phyloP scores from a whole-genome alignment of 30 jellyfish, hydroid and myxozoan species.

The Hydractinia echinata region DNA sequence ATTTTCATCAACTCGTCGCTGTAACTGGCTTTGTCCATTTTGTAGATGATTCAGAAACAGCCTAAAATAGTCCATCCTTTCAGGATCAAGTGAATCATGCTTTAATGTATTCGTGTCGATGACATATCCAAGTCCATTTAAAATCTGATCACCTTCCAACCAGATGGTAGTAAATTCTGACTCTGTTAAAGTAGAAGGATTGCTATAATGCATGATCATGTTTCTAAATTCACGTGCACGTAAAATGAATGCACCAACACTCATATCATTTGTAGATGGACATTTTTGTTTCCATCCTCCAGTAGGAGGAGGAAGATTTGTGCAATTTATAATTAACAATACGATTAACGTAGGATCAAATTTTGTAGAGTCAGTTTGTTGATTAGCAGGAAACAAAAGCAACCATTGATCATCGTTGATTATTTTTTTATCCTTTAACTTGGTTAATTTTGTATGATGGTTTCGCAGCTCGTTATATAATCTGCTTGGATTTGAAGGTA shows the following conservation, averaged over 20 bases:
- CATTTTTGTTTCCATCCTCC: conserved; percentile 1
- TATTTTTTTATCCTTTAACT: neutral
- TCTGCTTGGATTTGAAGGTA: too few relatives aligned
- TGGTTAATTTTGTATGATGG: neutral
- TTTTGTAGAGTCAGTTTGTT: conserved; percentile 1
- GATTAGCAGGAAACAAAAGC: neutral
- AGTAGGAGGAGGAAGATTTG: conserved; percentile 5
- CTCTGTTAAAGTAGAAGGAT: neutral
- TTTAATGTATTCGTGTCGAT: neutral
- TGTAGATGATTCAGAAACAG: neutral
- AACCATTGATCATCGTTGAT: neutral
- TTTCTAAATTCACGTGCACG: conserved; percentile 15
- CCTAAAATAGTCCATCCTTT: neutral
- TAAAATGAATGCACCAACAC: conserved; percentile 5
- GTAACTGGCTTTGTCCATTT: neutral
- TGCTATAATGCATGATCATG: neutral
- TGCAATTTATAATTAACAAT: neutral
- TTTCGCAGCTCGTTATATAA: neutral
- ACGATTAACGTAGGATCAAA: conserved; percentile 2
- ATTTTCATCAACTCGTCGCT: neutral
- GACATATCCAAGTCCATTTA: neutral
- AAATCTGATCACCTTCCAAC: neutral
- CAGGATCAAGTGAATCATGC: neutral
- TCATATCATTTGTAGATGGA: neutral
- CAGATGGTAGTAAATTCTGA: neutral